phyloP scores from a whole-genome alignment of 2,888 invertebrate genomes.

The Torymus auratus region DNA sequence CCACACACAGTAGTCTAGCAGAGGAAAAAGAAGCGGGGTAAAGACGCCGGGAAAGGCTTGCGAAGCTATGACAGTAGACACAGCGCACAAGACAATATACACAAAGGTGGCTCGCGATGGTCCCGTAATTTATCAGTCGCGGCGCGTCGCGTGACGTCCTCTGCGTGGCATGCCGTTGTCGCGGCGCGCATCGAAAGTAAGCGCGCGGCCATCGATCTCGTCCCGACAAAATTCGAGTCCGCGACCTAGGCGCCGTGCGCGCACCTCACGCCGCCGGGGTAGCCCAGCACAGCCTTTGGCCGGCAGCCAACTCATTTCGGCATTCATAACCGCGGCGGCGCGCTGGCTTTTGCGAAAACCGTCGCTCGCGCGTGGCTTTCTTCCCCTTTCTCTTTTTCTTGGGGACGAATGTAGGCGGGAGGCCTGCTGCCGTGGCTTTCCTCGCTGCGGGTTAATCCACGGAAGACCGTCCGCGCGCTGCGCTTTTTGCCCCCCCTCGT shows the following conservation, averaged over 20 bases:
- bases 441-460: too few species aligned
- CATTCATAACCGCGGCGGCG: constrained; percentile 70
- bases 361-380: not conserved
- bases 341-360: constrained; percentile 10
- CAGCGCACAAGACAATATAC: not conserved
- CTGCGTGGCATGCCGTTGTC: not conserved
- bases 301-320: constrained; percentile 67
- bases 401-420: not conserved
- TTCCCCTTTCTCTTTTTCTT: not conserved
- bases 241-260: not conserved
- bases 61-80: too few species aligned
- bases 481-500: too few species aligned
- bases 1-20: too few species aligned
- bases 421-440: too few species aligned
- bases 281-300: constrained; percentile 60
- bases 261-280: constrained; percentile 3
- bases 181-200: not conserved
- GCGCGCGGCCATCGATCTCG: constrained; percentile 12
- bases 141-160: constrained; percentile 30
- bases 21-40: too few species aligned
- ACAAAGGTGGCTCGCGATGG: not conserved
- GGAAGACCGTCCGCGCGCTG: too few species aligned
- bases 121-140: constrained; percentile 39
- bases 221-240: constrained; percentile 17
- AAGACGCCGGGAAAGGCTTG: too few species aligned